Conservation (phyloP, 1,140 invertebrate species). For the Pemphigus obesinymphae region DNA sequence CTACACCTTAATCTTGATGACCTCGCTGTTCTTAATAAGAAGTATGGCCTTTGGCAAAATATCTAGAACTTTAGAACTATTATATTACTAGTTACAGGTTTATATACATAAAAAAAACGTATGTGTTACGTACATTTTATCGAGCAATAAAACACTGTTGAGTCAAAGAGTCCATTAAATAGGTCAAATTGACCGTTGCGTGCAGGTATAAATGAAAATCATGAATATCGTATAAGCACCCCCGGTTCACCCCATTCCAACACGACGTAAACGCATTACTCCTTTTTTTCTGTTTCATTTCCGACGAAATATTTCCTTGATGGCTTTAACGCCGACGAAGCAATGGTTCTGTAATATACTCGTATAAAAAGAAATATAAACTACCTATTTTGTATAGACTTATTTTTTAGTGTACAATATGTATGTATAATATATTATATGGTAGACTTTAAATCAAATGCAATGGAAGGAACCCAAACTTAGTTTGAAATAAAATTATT, state of each 20-base stretch:
- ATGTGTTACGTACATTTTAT: not conserved
- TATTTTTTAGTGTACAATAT: not conserved
- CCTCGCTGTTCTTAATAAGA: constrained; percentile 9
- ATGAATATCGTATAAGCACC: not conserved
- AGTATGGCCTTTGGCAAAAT: constrained; percentile 14
- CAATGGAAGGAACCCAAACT: too few species aligned
- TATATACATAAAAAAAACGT: not conserved
- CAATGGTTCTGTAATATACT: not conserved
- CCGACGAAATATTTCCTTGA: not conserved
- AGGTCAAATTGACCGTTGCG: constrained; percentile 38
- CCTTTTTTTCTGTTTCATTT: not conserved
- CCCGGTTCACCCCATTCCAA: not conserved
- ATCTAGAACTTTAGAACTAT: not conserved
- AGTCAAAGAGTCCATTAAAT: constrained; percentile 22
- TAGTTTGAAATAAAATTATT: too few species aligned
- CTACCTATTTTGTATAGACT: not conserved
- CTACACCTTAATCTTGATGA: constrained; percentile 19
- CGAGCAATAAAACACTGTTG: constrained; percentile 1
- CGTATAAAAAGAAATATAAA: too few species aligned
- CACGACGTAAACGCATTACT: not conserved
- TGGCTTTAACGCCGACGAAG: not conserved
- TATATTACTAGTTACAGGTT: too few species aligned
- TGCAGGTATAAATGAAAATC: not conserved
- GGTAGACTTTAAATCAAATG: too few species aligned
- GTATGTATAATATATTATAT: not conserved